A percentile compares a stretch with the other conserved stretches of the same genome.
These are phyloP conservation scores for Fragum sueziense DNA, from an alignment of 2,888 invertebrate species.

Conservation along the genomic window DNA sequence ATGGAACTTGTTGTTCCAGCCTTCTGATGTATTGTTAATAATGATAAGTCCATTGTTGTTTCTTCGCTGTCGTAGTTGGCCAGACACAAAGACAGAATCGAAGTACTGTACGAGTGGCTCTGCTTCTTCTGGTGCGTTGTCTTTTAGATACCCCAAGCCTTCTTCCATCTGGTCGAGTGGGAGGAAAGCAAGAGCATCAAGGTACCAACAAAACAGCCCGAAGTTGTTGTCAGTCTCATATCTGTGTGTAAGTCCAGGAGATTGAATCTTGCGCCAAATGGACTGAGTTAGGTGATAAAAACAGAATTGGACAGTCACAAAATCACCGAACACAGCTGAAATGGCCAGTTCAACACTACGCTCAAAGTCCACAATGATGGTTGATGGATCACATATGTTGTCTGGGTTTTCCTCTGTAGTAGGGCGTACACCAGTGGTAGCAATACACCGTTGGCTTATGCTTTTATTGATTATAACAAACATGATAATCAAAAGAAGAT, in stretches of 20 bases:
- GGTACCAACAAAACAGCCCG: constrained; percentile 13
- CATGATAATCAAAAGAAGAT: too few species aligned
- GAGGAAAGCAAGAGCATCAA: constrained; percentile 20
- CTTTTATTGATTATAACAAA: background rate
- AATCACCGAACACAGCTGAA: constrained; percentile 3
- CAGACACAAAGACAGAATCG: constrained; percentile 13
- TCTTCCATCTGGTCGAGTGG: constrained; percentile 6
- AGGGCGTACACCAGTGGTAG: background rate
- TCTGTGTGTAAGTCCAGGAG: constrained; percentile 8
- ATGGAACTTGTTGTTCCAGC: constrained; percentile 17
- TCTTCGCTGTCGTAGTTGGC: constrained; percentile 7
- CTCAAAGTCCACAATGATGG: background rate
- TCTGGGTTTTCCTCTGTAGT: background rate
- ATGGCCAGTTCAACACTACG: background rate
- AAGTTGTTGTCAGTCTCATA: constrained; percentile 5
- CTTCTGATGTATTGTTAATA: constrained; percentile 8
- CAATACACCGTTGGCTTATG: background rate
- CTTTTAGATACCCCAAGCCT: constrained; percentile 13
- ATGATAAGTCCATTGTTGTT: constrained; percentile 4
- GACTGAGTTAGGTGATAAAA: constrained; percentile 12
- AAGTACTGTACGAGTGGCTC: constrained; percentile 16
- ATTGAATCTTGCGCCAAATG: constrained; percentile 20
- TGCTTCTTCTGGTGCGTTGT: constrained; percentile 12
- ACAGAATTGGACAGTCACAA: constrained; percentile 11
- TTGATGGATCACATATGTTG: background rate